A percentile compares a stretch with the other conserved stretches of the same genome.
These are phyloP conservation scores for Malacoraja senta DNA, from an alignment of 2,797 vertebrate genomes.

Conservation along the genomic window DNA sequence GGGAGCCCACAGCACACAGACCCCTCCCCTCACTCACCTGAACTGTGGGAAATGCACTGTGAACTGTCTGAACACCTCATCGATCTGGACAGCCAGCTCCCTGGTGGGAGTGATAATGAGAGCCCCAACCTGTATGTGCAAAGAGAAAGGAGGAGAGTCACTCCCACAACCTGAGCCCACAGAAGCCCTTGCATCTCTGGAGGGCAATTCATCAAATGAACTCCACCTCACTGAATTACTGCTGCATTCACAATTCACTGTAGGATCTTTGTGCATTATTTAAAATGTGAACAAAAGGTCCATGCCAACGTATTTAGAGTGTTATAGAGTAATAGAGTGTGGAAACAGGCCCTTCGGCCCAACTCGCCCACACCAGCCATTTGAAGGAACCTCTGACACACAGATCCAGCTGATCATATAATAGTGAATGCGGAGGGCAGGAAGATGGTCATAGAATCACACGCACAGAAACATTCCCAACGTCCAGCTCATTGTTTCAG, in stretches of 20 bases:
- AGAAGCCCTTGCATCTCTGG: neutral
- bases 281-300: neutral
- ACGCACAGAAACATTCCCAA: no score
- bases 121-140: constrained; percentile 74
- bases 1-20: neutral
- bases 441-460: no score
- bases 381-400: neutral
- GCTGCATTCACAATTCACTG: neutral
- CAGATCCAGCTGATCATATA: neutral
- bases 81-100: constrained; percentile 85
- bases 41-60: constrained; percentile 75
- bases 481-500: no score
- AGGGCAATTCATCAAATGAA: neutral
- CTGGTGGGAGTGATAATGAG: constrained; percentile 86
- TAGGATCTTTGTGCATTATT: neutral
- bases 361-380: no score
- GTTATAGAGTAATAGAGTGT: no score
- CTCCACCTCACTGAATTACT: neutral
- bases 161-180: no score
- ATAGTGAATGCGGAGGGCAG: neutral
- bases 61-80: constrained; percentile 78
- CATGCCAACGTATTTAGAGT: neutral
- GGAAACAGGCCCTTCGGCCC: no score
- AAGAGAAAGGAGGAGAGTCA: neutral
- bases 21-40: constrained; percentile 58